A percentile compares a stretch with the other conserved stretches of the same genome.
phyloP scores from a whole-genome alignment of 2,888 invertebrate species.

The Melanchra persicariae region DNA sequence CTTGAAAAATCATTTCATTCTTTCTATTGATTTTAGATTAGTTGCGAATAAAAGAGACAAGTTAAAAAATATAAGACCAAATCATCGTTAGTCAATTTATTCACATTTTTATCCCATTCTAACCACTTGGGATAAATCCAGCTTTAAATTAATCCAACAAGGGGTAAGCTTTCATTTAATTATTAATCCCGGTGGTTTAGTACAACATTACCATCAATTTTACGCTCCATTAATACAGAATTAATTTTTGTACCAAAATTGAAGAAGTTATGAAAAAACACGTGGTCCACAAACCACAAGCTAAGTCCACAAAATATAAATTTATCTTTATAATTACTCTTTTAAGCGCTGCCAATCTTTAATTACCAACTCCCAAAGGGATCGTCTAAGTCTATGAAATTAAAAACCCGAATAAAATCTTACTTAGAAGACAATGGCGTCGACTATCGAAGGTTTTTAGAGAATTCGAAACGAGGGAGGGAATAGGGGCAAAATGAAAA shows the following conservation, averaged over 20 bases:
- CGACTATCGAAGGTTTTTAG: conserved; percentile 39
- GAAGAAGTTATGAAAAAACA: not conserved
- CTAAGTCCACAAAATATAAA: not conserved
- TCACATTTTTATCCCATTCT: not conserved
- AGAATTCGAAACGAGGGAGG: conserved; percentile 55
- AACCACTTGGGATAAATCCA: not conserved
- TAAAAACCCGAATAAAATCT: conserved; percentile 45
- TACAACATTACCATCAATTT: conserved; percentile 5
- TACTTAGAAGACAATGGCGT: conserved; percentile 44
- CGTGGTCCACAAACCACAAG: not conserved
- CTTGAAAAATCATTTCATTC: too few species aligned
- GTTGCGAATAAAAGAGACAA: too few species aligned
- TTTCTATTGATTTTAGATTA: too few species aligned
- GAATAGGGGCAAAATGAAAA: conserved; percentile 51
- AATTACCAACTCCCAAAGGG: conserved; percentile 17
- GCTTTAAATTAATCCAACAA: conserved; percentile 26
- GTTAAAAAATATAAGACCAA: too few species aligned
- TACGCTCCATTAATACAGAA: not conserved
- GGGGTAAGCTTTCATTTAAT: not conserved
- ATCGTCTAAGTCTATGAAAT: conserved; percentile 26
- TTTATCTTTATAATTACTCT: not conserved
- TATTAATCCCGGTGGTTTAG: not conserved
- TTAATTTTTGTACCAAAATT: not conserved
- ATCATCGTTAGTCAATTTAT: not conserved
- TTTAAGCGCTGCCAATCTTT: not conserved